phyloP scores from a whole-genome alignment of 2,888 invertebrate genomes.

The Bembecia ichneumoniformis region DNA sequence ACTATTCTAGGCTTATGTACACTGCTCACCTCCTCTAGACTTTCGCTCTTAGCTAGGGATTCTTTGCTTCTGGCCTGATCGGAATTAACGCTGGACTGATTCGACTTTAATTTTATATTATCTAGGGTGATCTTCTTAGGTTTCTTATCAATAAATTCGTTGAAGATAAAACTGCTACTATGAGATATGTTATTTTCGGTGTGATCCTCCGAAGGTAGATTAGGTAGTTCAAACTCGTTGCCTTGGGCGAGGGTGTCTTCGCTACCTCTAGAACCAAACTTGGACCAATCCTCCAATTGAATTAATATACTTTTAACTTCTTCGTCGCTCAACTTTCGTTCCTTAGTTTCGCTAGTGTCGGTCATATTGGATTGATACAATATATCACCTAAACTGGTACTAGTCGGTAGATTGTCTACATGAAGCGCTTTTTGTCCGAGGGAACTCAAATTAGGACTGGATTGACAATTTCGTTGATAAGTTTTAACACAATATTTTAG shows the following conservation, averaged over 20 bases:
- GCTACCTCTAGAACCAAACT: constrained; percentile 59
- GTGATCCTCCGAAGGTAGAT: constrained; percentile 54
- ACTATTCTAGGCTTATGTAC: constrained; percentile 22
- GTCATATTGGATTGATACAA: constrained; percentile 50
- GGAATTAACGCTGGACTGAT: constrained; percentile 36
- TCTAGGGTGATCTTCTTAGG: constrained; percentile 62
- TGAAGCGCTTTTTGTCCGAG: constrained; percentile 30
- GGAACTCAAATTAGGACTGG: constrained; percentile 59
- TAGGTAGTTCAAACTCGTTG: constrained; percentile 59
- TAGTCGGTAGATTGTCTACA: constrained; percentile 38
- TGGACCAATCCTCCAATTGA: constrained; percentile 64
- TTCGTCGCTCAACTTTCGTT: constrained; percentile 49
- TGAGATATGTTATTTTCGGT: constrained; percentile 25
- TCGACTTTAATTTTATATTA: constrained; percentile 47
- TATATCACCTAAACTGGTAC: constrained; percentile 56
- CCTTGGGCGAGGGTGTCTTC: constrained; percentile 62
- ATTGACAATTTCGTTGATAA: constrained; percentile 58
- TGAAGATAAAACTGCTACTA: constrained; percentile 49
- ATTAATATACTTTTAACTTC: constrained; percentile 63
- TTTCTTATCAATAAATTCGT: constrained; percentile 64
- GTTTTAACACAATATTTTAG: constrained; percentile 52
- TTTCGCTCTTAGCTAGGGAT: constrained; percentile 34
- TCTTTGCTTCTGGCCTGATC: constrained; percentile 30
- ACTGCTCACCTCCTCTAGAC: constrained; percentile 37
- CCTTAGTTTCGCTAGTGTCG: constrained; percentile 40